Base-by-base conservation (phyloP, 2,797 vertebrate genomes). In the Urocyon cinereoargenteus region DNA sequence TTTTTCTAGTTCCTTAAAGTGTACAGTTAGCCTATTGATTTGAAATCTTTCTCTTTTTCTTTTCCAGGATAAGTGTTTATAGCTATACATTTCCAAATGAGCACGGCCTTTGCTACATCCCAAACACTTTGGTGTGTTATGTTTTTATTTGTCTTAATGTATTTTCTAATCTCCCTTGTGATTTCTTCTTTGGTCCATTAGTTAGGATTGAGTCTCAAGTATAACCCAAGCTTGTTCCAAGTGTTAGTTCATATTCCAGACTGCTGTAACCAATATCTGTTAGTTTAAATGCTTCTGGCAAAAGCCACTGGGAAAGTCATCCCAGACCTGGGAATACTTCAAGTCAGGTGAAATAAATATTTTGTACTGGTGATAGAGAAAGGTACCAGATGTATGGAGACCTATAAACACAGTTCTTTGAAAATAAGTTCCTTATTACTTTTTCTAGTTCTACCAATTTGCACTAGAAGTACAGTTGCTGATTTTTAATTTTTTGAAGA, bases 241-340 rank as follows among this genome's bases (percentile, higher is more conserved):
- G 7, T 49, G 14, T 55, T 61, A n/a, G 61, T 73, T 10, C 31
- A 64, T 91, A 64, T 22, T 18, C 3, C 12, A 82, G 34, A 3
- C 16, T 51, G 36, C 34, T 83, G 11, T 68, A 62, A 12, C 24
- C 19, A 84, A 4, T 88, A 49, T 34, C 7, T 83, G 22, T 62
- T 31, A 26, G 4, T 79, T 83, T 73, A 45, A 90, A 28, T 36
- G 22, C 2, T 61, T 45, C 49, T 77, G 70, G 15, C 4, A 75
- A 62, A 72, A 87, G 36, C 28, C 28, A 28, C 1, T 1, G 4
- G 26, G 6, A 5, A 81, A 91, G 6, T 14, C 61, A n/a, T 55
- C 16, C 53, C 9, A 59, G 14, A 0, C 6, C 7, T 64, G 28
- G 2, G 5, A 21, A 16, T 49, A 0, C 9, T 26, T 72, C 15